Conservation (phyloP, 1,140 invertebrate species). For the Drosophila chauvacae region DNA sequence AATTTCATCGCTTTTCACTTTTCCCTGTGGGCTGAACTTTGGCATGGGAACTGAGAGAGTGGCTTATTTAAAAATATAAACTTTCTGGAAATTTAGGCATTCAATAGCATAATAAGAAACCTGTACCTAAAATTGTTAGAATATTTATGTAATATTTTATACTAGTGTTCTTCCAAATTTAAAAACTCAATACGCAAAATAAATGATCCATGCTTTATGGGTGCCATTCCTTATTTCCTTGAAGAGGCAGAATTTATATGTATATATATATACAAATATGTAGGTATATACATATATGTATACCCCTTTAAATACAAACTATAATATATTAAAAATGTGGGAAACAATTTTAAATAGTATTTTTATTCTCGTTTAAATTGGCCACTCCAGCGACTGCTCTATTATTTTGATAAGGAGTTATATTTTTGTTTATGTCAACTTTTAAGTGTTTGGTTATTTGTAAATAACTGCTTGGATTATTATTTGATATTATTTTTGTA, state of each 20-base stretch:
- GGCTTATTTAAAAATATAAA: neutral
- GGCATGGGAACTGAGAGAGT: slow-evolving; percentile 5
- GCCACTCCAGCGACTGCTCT: neutral
- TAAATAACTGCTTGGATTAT: neutral
- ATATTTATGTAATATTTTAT: neutral
- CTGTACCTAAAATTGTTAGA: neutral
- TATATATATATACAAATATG: too few relatives aligned
- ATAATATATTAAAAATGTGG: neutral
- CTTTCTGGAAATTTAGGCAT: too few relatives aligned
- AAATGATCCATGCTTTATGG: neutral
- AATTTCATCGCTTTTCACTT: slow-evolving; percentile 52
- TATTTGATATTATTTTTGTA: neutral
- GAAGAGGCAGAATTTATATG: neutral
- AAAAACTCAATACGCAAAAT: neutral
- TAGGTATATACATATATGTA: too few relatives aligned
- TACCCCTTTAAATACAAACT: neutral
- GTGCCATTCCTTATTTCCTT: neutral
- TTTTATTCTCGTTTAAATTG: neutral
- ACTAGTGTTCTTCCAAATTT: neutral
- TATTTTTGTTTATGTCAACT: neutral
- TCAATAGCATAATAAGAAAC: neutral
- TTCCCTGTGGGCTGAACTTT: slow-evolving; percentile 34
- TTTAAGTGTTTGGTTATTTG: neutral
- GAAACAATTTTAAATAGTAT: neutral
- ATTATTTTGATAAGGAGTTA: neutral